These are phyloP conservation scores for Ellobius talpinus DNA, from an alignment of 2,113 vertebrate genomes.

Conservation along the genomic window DNA sequence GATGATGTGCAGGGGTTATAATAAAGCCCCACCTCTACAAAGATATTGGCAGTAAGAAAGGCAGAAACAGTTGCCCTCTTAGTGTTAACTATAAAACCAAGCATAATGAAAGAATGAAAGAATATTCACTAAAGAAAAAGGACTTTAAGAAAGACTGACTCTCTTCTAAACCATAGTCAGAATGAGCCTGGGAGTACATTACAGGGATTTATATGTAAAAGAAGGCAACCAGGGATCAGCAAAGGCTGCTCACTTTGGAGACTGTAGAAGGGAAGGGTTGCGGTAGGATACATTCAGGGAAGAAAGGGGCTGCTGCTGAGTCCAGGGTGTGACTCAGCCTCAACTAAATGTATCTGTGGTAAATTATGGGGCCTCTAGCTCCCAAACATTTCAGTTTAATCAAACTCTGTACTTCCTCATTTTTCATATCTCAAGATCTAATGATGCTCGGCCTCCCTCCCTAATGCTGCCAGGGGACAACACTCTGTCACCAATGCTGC, in stretches of 20 bases:
- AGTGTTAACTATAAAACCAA: constrained; percentile 13
- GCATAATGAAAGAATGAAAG: not conserved
- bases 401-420: not conserved
- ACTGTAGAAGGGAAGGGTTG: not conserved
- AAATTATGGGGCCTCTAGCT: not conserved
- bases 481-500: not conserved
- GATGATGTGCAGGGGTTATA: not conserved
- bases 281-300: not conserved
- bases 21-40: not conserved
- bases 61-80: not conserved
- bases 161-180: not conserved
- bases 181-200: not conserved
- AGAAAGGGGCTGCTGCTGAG: not conserved
- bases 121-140: not conserved
- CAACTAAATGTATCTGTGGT: not conserved
- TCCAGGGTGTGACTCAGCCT: not conserved
- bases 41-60: not conserved
- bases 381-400: not conserved
- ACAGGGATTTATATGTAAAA: not conserved
- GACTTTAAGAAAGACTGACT: not conserved
- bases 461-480: not conserved
- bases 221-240: not conserved
- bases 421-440: not conserved
- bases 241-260: not conserved
- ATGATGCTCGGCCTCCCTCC: not conserved